Evolutionary conservation across 1,140 invertebrate genomes (phyloP), one percentile per base, ranked within the genome.

Genomic region (Drosophila ohnishii): DNA sequence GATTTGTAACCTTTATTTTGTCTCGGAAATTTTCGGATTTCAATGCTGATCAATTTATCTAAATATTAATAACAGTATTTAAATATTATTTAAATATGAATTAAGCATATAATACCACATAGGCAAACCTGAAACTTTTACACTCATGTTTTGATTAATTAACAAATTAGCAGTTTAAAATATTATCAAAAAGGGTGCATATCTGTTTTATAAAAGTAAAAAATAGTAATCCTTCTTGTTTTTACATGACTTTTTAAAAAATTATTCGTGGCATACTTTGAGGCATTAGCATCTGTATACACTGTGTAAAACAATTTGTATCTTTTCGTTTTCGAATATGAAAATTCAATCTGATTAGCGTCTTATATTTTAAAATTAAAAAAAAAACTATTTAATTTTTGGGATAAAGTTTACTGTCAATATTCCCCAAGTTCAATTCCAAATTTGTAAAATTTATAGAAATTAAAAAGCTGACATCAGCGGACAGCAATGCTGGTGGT

Each of bases 391-490:
- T 10, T 48, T 10, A 11, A 11, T 30, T 1, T 50, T 16, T 2
- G 1, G 7, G 11, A 14, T 3, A 19, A 35, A 35, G 7, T 22
- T 22, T 11, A 22, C 11, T 19, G 16, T 22, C 30, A 10, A 22
- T 14, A 14, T 53, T 10, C 3, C 44, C 13, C 3, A 25, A 19
- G 14, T 11, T 16, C 7, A 35, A 5, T 53, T 35, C 19, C 32
- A 53, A 53, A 22, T 14, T 9, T 22, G 0, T 30, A 4, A 19
- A 75, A 75, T 32, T 19, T 16, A 22, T 53, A 67, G 25, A 60
- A 51, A 60, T 44, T 25, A 16, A 44, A 66, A 25, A n/a, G 87
- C 81, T 89, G 84, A 88, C 80, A 89, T 88, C 79, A 87, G 82
- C 64, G 50, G 59, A 77, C 72, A 74, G 66, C 69, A 56, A 78